Base-by-base conservation (phyloP, 2,797 vertebrate genomes). In the Malurus splendens region DNA sequence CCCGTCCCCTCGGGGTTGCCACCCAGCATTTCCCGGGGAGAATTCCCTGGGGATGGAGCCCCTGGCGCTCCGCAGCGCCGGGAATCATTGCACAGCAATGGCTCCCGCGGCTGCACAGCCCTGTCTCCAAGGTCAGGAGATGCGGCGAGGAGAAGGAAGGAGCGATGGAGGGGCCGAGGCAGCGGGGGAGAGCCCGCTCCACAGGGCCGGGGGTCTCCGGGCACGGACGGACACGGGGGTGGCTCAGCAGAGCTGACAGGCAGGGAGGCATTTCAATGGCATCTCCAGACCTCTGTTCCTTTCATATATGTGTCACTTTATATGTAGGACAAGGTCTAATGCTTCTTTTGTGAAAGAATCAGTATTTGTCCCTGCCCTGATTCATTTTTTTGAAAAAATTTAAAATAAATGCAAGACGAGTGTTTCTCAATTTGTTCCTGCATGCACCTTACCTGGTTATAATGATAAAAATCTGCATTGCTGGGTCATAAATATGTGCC, bases 121-220 rank as follows among this genome's bases (percentile, higher is more conserved):
- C 74, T 66, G 54, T 12, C 79, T 12, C 79, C 93, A 90, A 94
- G 94, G 92, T 91, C 92, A 80, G 86, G 90, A 54, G 90, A 70
- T 61, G 71, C 65, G 64, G 82, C 28, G 75, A 54, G 75, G 64
- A 30, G 75, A 3, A 45, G 55, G 42, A 55, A 33, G 18, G 36
- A 16, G 82, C 64, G 51, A 14, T 41, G 79, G 27, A 47, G 12
- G n/a, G 15, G 14, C 55, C 38, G 8, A 32, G 16, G 52, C 4
- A 8, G 67, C 52, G 64, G 7, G 7, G 64, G 14, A 27, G 60
- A 52, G 4, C 24, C 28, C 27, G n/a, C 4, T 33, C 64, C 52
- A 24, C 64, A 2, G 1, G 30, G 64, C 42, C 7, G 6, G 24
- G 1, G 30, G 39, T 3, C 30, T 10, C 65, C 18, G 51, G 73